Evolutionary conservation across 2,888 invertebrate genomes (phyloP).

Genomic region (Rosalia funebris): DNA sequence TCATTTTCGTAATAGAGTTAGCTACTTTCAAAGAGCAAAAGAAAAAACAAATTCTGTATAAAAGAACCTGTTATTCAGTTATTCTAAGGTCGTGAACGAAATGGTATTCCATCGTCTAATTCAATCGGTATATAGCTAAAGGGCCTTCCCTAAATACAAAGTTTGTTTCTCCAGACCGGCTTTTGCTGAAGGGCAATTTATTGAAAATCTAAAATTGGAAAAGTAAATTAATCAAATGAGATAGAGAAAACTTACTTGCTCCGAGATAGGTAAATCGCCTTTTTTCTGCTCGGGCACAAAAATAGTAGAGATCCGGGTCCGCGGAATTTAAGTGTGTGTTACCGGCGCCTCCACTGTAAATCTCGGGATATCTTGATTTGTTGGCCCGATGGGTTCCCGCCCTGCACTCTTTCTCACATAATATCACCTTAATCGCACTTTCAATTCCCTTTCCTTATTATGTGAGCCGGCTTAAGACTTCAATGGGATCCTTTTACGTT

Average conservation of each 20-base stretch:
- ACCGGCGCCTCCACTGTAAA: conserved; percentile 28
- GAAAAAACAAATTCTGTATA: too few species aligned
- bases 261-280: conserved; percentile 12
- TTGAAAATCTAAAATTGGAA: neutral
- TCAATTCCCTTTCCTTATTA: conserved; percentile 31
- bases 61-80: too few species aligned
- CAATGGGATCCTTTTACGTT: conserved; percentile 23
- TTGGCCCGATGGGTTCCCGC: conserved; percentile 7
- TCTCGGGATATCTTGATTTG: conserved; percentile 31
- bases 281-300: conserved; percentile 6
- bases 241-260: conserved; percentile 5
- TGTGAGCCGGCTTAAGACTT: conserved; percentile 3
- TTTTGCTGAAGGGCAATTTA: neutral
- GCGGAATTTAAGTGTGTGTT: conserved; percentile 25
- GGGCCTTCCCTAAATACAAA: too few species aligned
- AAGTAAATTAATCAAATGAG: conserved; percentile 12
- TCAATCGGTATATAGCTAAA: too few species aligned
- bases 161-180: neutral
- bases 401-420: conserved; percentile 24
- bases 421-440: conserved; percentile 40
- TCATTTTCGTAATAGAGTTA: too few species aligned
- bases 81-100: too few species aligned
- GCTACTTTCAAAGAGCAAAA: too few species aligned
- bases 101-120: too few species aligned
- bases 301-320: conserved; percentile 7